Evolutionary conservation across 1,140 invertebrate species (phyloP).

Genomic region (Drosophila ficusphila): DNA sequence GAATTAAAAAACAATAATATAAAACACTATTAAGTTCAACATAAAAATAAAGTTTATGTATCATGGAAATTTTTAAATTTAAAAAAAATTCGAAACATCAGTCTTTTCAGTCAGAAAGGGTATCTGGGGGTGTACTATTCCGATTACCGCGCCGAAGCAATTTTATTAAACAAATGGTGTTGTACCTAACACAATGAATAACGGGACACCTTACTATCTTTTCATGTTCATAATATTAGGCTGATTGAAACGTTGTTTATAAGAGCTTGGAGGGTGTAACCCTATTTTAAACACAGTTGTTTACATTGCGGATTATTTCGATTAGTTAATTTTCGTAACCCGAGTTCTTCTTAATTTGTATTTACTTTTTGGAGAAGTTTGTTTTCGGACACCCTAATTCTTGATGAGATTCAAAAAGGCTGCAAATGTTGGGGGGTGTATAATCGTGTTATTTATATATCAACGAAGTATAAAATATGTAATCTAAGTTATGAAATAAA

Average conservation of each 20-base stretch:
- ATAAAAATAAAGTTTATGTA: no score
- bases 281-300: constrained; percentile 15
- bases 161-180: constrained; percentile 41
- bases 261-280: constrained; percentile 1
- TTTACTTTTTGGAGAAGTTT: background rate
- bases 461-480: background rate
- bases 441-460: background rate
- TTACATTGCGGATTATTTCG: constrained; percentile 33
- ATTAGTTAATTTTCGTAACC: constrained; percentile 1
- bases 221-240: constrained; percentile 22
- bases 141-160: background rate
- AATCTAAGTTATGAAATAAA: no score
- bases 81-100: no score
- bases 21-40: no score
- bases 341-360: background rate
- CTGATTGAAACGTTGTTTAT: constrained; percentile 32
- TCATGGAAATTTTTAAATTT: no score
- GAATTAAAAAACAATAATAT: background rate
- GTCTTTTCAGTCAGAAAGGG: background rate
- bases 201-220: constrained; percentile 39
- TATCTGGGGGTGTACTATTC: background rate
- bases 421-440: background rate
- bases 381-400: background rate
- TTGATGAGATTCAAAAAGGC: background rate
- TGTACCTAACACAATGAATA: constrained; percentile 38